Base-by-base conservation (phyloP, 2,113 vertebrate species). In the Coptodon rendalli region DNA sequence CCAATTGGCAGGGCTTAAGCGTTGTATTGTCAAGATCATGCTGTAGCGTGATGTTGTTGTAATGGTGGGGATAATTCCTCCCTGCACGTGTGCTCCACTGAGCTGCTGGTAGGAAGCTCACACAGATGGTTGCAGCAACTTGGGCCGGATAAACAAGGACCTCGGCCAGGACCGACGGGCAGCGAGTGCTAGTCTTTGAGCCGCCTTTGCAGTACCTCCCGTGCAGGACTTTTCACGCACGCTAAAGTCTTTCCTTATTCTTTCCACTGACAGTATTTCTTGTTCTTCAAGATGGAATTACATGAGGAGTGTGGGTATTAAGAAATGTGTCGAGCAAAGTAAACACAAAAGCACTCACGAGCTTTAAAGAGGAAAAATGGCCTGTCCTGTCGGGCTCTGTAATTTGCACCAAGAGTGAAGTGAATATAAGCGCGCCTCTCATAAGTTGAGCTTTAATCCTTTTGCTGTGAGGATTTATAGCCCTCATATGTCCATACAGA, bases 361-460 rank as follows among this genome's bases (percentile, higher is more conserved):
- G 73, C 78, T 76, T 78, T 71, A 50, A 83, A 80, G 38, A 80
- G 53, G 87, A 89, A 87, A 87, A 85, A 81, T 24, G 31, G 11
- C 59, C 29, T 68, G 63, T 86, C 56, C 79, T 87, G 81, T 29
- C 40, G 59, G 24, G 54, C 63, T 85, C 48, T 57, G 24, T 86
- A 80, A 87, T 93, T 91, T 88, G 53, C 80, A 71, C 27, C 27
- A 76, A 68, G 52, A 89, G 63, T 87, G 86, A 80, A 88, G 24
- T 92, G 86, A 92, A 93, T 93, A 87, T 89, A 86, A 86, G 88
- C 24, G 9, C 11, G 82, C 85, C 71, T 88, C 86, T 91, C 85
- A 89, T 91, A 92, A 90, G 6, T 87, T 91, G 86, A 85, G 68
- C 83, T 89, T 92, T 92, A 94, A 92, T 95, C 84, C 89, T 80